Conservation (phyloP, 2,888 invertebrate genomes). For the Cheiracanthium punctorium region DNA sequence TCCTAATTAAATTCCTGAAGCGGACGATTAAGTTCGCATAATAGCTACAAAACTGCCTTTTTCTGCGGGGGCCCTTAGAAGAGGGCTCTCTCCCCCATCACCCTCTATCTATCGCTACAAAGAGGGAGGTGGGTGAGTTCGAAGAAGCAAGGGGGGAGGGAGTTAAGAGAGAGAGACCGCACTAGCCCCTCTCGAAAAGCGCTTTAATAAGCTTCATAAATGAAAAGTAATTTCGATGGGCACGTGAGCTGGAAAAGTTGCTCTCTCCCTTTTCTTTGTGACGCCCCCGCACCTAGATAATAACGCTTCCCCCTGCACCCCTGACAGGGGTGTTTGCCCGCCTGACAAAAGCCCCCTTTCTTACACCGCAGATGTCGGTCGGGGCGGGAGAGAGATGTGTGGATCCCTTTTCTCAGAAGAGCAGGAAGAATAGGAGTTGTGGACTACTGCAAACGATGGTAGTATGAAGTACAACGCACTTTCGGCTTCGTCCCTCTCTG, state of each 20-base stretch:
- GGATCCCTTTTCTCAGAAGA: no score
- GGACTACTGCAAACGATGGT: no score
- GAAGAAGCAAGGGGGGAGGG: neutral
- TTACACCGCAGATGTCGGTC: no score
- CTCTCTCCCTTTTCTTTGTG: neutral
- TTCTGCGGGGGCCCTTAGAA: conserved; percentile 18
- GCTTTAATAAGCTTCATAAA: conserved; percentile 64
- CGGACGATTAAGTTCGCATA: conserved; percentile 61
- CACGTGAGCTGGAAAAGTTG: conserved; percentile 25
- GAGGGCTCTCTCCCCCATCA: conserved; percentile 1
- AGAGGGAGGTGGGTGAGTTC: neutral
- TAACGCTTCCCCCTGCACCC: no score
- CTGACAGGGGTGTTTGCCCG: no score
- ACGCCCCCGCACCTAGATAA: no score
- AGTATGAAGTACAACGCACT: no score
- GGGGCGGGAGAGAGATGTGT: no score
- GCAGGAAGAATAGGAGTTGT: no score
- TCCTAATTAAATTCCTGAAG: conserved; percentile 66
- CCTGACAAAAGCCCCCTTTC: no score
- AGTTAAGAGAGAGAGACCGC: neutral
- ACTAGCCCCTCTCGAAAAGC: conserved; percentile 30
- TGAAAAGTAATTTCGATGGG: conserved; percentile 56
- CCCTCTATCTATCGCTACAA: neutral
- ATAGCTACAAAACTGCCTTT: conserved; percentile 52
- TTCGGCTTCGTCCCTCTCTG: no score